phyloP scores from a whole-genome alignment of 1,140 invertebrate genomes.

The Aculops lycopersici region DNA sequence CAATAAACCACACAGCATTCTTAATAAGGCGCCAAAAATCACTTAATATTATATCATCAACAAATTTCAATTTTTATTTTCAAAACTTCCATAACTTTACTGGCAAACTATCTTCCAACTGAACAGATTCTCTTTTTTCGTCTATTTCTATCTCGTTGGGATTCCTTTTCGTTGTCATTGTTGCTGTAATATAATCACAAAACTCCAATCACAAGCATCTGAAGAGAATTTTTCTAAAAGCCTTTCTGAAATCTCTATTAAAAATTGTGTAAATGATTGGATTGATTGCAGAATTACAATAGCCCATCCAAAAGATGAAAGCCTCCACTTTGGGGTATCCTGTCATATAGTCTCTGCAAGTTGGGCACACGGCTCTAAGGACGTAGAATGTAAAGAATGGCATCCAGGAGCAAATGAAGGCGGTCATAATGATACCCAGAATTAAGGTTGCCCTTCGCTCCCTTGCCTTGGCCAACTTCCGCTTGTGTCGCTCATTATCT shows the following conservation, averaged over 20 bases:
- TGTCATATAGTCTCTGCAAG: conserved; percentile 29
- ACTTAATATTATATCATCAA: no score
- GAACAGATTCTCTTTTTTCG: no score
- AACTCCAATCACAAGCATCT: conserved; percentile 5
- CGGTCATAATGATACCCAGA: conserved; percentile 86
- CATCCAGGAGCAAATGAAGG: conserved; percentile 92
- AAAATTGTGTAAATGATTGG: conserved; percentile 93
- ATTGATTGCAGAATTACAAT: conserved; percentile 93
- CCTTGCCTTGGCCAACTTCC: conserved; percentile 68
- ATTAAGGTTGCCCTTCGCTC: conserved; percentile 88
- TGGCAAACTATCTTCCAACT: no score
- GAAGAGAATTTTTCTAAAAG: conserved; percentile 30
- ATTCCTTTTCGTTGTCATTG: conserved; percentile 3
- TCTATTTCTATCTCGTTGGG: conserved; percentile 1
- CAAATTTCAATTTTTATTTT: no score
- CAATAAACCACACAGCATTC: no score
- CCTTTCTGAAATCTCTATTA: conserved; percentile 72
- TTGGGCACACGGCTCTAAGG: conserved; percentile 39
- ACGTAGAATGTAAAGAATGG: conserved; percentile 91
- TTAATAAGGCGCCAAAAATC: no score
- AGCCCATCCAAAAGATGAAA: conserved; percentile 90
- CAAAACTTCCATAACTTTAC: no score
- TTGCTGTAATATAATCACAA: no score
- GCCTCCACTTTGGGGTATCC: conserved; percentile 44
- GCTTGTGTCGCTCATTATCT: conserved; percentile 67